phyloP scores from a whole-genome alignment of 1,140 invertebrate genomes.

The Zaprionus kolodkinae region DNA sequence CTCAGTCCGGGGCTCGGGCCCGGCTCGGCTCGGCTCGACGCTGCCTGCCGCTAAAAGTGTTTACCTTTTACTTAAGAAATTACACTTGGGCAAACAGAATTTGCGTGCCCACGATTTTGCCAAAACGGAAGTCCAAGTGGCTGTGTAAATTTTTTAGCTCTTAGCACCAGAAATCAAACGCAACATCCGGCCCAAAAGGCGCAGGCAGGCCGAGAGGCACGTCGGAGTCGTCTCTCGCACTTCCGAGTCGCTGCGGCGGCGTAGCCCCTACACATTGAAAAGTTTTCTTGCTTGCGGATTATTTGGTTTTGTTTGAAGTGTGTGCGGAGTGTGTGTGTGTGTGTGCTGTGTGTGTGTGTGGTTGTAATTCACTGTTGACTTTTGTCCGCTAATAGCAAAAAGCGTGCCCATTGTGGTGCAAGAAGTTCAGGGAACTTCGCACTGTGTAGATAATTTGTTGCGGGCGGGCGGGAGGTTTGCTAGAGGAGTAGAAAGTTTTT shows the following conservation, averaged over 20 bases:
- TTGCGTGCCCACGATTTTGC: conserved; percentile 50
- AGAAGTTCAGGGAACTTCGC: conserved; percentile 67
- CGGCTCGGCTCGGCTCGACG: no score
- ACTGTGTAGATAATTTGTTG: conserved; percentile 74
- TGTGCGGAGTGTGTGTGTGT: conserved; percentile 38
- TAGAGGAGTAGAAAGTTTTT: conserved; percentile 62
- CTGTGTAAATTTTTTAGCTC: conserved; percentile 65
- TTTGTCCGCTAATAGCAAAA: conserved; percentile 77
- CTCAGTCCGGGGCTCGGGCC: neutral
- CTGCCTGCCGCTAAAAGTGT: conserved; percentile 72
- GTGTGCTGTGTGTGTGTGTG: conserved; percentile 27
- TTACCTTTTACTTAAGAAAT: conserved; percentile 84
- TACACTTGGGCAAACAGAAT: conserved; percentile 82
- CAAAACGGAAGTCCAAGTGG: conserved; percentile 67
- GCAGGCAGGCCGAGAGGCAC: neutral
- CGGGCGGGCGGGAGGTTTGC: neutral
- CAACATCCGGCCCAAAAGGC: conserved; percentile 42
- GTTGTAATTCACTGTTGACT: conserved; percentile 53
- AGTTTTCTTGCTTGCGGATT: conserved; percentile 64
- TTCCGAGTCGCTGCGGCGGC: neutral
- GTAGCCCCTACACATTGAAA: conserved; percentile 74
- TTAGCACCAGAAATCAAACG: conserved; percentile 58
- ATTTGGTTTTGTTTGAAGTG: conserved; percentile 62
- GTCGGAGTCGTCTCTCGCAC: neutral
- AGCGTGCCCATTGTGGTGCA: conserved; percentile 63